Evolutionary conservation across 2,888 invertebrate species (phyloP), one percentile per base, ranked within the genome.

Genomic region (Ectemnius cavifrons): DNA sequence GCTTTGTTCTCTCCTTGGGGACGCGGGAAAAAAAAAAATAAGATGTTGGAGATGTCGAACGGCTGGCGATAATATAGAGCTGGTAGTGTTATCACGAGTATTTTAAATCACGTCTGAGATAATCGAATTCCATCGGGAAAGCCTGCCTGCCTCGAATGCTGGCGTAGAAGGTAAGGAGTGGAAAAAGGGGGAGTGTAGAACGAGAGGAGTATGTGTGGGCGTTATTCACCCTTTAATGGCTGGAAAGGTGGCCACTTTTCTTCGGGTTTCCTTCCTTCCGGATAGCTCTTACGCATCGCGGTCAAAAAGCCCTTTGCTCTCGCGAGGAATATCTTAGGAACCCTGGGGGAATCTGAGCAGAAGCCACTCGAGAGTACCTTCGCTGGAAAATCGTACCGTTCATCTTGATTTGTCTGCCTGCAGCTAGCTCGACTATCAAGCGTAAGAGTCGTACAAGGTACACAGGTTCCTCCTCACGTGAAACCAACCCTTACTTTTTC

Each of bases 91-190:
- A 79, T 75, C 77, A 74, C 60, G 47, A 71, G 73, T 77, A 81
- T 81, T 81, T 79, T 75, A 77, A 81, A 82, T 82, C 75, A 75
- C 75, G 70, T 52, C 63, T 59, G 27, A 72, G 79, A 75, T 81
- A 81, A 82, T 82, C 79, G 79, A 75, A 77, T 73, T 69, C 72
- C 70, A 65, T 71, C 63, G 56, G 59, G 37, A 11, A 11, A 37
- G 8, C 0, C 37, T 8, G 8, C 0, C 37, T 8, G 37, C 11
- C 37, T 6, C 1, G 37, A 37, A 37, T 37, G 37, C 8, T 11
- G 5, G 37, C 1, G 37, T 11, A 4, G 11, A 11, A 11, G 37
- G 6, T 8, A 8, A 37, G 8, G 37, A 11, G 37, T 11, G 5
- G 28, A 8, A 8, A 37, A 8, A 8, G 2, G 28, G 8, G 4